phyloP scores from a whole-genome alignment of 1,140 invertebrate species.

The Phocides pigmalion region DNA sequence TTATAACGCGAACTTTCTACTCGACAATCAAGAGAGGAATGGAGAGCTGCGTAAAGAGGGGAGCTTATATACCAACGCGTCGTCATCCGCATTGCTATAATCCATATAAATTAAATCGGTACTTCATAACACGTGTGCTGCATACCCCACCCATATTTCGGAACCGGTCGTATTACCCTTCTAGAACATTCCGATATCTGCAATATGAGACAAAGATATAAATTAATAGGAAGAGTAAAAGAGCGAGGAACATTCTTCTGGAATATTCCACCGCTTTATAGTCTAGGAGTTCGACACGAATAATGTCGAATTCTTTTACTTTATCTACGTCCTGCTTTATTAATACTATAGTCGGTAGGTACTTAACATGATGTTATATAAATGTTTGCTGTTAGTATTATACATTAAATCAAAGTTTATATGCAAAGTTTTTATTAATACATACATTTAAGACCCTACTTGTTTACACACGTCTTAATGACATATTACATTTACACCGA shows the following conservation, averaged over 20 bases:
- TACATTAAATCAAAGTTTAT: no score
- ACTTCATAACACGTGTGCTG: neutral
- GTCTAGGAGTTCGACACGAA: constrained; percentile 30
- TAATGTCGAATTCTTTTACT: constrained; percentile 1
- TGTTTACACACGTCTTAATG: no score
- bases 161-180: constrained; percentile 47
- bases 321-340: no score
- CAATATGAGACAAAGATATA: constrained; percentile 26
- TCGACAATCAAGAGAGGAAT: constrained; percentile 6
- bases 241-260: constrained; percentile 14
- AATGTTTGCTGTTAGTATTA: no score
- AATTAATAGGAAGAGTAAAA: neutral
- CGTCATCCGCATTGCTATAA: constrained; percentile 39
- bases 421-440: no score
- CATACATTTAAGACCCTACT: no score
- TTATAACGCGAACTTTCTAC: neutral
- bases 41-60: neutral
- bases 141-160: constrained; percentile 2
- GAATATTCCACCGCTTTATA: constrained; percentile 40
- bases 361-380: no score
- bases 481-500: no score
- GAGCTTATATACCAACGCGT: constrained; percentile 48
- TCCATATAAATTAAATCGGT: constrained; percentile 36
- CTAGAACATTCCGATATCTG: constrained; percentile 57
- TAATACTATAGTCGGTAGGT: no score